phyloP scores from a whole-genome alignment of 37 sponge, comb jelly and placozoan species.

The Aphrocallistes beatrix region DNA sequence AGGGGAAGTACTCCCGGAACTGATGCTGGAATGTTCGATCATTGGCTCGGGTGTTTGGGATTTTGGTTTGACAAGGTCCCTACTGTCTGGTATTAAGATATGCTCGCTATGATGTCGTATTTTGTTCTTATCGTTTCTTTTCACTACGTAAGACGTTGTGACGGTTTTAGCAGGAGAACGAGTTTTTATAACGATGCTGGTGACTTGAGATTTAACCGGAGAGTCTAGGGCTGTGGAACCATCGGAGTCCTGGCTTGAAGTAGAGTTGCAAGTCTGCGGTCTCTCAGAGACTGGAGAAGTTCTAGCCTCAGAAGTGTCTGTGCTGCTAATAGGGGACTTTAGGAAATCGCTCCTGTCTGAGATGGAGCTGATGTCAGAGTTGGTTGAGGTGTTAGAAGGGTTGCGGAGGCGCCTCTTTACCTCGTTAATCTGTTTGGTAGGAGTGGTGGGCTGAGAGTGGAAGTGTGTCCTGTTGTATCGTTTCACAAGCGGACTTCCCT shows the following conservation, averaged over 20 bases:
- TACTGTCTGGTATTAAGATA: not conserved
- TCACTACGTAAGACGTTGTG: not conserved
- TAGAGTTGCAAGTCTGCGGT: not conserved
- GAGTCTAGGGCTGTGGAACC: not conserved
- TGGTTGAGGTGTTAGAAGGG: not conserved
- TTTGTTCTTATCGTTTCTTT: not conserved
- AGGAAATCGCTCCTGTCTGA: not conserved
- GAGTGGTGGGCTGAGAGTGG: not conserved
- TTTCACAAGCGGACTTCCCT: not conserved
- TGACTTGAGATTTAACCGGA: not conserved
- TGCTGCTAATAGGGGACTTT: not conserved
- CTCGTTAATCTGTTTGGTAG: not conserved
- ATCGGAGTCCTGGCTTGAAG: not conserved
- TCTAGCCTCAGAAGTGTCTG: not conserved
- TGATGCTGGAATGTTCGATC: not conserved
- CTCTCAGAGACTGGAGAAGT: not conserved
- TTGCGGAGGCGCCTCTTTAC: not conserved
- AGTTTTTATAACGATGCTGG: not conserved
- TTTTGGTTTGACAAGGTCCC: not conserved
- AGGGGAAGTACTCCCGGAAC: not conserved
- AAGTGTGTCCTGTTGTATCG: not conserved
- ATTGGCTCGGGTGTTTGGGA: not conserved
- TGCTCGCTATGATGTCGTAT: not conserved
- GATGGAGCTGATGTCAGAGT: slow-evolving; percentile 1
- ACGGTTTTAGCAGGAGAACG: not conserved